Base-by-base conservation (phyloP, 2,797 vertebrate genomes). In the Coregonus suidteri region DNA sequence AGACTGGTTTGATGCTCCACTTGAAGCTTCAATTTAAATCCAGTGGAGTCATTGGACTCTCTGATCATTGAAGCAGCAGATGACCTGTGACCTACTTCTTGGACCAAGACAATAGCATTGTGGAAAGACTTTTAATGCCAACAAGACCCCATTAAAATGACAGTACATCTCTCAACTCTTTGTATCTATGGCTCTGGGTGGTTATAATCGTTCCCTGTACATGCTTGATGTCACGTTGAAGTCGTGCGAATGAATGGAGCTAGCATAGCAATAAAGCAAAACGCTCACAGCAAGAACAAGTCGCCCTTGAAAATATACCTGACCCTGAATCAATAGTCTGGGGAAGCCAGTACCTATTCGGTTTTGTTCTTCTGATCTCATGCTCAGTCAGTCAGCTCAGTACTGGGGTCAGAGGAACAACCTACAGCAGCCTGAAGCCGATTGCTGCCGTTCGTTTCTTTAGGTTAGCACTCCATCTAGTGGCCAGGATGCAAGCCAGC, bases 1-100 rank as follows among this genome's bases (percentile, higher is more conserved):
- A 92, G 87, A 88, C 88, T 30, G 87, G 84, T 83, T 64, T 88
- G 90, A 92, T 83, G 87, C 90, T 86, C 83, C 85, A 80, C 84
- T 79, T 84, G 77, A 86, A 90, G 89, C 87, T 89, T 90, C 76
- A 85, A 82, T 88, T 91, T 90, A 86, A 85, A 86, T 86, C 83
- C 86, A 25, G 82, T 83, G 81, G 82, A 81, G 75, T 80, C 54
- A 13, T 81, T 80, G 86, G 85, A 59, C n/a, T 75, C 65, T 81
- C 83, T 86, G 77, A 1, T 73, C 34, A 80, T 86, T 83, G 69
- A 87, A 77, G 85, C 85, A 88, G 77, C 31, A 54, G 79, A 6
- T 73, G 77, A 85, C 86, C 84, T 84, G 71, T 83, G 84, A 90
- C 85, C 89, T 89, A 84, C 9, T 11, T 47, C 41, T 13, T 47